Evolutionary conservation across 2,888 invertebrate genomes (phyloP).

Genomic region (Cistogaster globosa): DNA sequence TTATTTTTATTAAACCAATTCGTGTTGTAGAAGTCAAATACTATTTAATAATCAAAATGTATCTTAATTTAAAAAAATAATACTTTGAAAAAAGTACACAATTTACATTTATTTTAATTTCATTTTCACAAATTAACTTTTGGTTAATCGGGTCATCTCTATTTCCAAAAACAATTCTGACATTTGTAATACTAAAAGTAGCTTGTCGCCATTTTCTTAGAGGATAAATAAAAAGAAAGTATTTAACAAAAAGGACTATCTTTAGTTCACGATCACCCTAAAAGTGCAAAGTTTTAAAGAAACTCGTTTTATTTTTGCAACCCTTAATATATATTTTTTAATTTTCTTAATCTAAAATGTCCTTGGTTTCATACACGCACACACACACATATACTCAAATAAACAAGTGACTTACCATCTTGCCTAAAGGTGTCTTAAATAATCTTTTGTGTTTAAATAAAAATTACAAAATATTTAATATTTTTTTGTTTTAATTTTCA

Average conservation of each 20-base stretch:
- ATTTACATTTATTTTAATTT: not conserved
- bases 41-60: too few relatives aligned
- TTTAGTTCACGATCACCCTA: not conserved
- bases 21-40: too few relatives aligned
- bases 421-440: not conserved
- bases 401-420: constrained; percentile 57
- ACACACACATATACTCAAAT: not conserved
- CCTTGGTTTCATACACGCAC: constrained; percentile 15
- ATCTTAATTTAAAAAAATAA: too few relatives aligned
- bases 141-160: too few relatives aligned
- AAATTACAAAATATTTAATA: not conserved
- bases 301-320: constrained; percentile 39
- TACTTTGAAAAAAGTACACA: too few relatives aligned
- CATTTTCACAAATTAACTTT: not conserved
- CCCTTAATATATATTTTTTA: constrained; percentile 3
- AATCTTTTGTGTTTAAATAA: not conserved
- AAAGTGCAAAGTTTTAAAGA: not conserved
- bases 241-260: not conserved
- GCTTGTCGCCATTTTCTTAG: constrained; percentile 14
- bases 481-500: constrained; percentile 24
- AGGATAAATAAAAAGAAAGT: not conserved
- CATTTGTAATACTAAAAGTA: not conserved
- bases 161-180: too few relatives aligned
- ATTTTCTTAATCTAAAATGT: constrained; percentile 16
- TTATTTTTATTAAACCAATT: too few relatives aligned